Conservation (phyloP, 2,113 vertebrate species). For the Vulpes vulpes region DNA sequence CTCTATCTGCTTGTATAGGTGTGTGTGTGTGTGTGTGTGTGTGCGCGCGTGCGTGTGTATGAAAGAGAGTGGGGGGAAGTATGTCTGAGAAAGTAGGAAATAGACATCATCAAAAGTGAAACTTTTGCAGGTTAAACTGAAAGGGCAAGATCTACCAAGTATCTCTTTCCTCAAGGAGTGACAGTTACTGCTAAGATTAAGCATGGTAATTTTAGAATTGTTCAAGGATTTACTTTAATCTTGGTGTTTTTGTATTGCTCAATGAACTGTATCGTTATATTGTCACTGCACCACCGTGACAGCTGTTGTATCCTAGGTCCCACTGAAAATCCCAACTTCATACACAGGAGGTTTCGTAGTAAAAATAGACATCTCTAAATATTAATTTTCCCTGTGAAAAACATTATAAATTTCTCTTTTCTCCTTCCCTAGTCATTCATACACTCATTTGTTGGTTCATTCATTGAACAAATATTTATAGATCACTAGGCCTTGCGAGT, state of each 20-base stretch:
- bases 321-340: background rate
- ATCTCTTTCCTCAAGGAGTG: background rate
- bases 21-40: background rate
- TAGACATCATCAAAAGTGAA: background rate
- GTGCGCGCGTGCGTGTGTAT: background rate
- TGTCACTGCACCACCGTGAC: background rate
- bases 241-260: background rate
- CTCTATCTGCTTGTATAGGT: background rate
- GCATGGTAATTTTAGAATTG: background rate
- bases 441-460: background rate
- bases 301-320: background rate
- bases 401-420: background rate
- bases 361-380: slow-evolving; percentile 4
- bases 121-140: background rate
- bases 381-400: slow-evolving; percentile 34
- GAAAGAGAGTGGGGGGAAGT: too few species aligned
- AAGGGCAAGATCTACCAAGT: background rate
- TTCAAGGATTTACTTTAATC: background rate
- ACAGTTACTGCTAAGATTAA: slow-evolving; percentile 6
- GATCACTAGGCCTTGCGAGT: background rate
- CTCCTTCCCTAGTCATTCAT: background rate
- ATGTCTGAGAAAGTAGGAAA: background rate
- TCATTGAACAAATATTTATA: slow-evolving; percentile 43
- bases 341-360: background rate
- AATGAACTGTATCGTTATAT: background rate